Evolutionary conservation across 1,140 invertebrate genomes (phyloP).

Genomic region (Drosophila kurseongensis): DNA sequence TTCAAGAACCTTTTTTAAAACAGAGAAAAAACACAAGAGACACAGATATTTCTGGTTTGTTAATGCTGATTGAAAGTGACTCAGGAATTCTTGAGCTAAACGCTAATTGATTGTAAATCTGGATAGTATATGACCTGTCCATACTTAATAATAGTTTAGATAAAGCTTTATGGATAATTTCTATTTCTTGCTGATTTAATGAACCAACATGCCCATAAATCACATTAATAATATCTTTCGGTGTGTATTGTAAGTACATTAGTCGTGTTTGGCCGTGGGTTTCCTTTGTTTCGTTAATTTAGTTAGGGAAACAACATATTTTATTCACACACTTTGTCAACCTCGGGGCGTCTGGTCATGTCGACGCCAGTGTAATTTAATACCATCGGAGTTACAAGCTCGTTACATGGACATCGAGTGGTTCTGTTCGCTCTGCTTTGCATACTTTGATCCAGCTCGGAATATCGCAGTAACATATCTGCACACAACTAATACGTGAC

Average conservation of each 20-base stretch:
- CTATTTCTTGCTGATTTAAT: slow-evolving; percentile 36
- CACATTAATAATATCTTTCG: slow-evolving; percentile 42
- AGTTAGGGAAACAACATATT: slow-evolving; percentile 5
- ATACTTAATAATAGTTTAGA: slow-evolving; percentile 33
- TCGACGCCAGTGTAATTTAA: slow-evolving; percentile 42
- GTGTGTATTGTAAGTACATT: slow-evolving; percentile 1
- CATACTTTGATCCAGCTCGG: slow-evolving; percentile 12
- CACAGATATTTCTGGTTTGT: not conserved
- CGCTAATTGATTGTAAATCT: slow-evolving; percentile 16
- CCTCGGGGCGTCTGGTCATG: not conserved
- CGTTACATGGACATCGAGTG: slow-evolving; percentile 17
- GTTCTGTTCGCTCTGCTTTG: slow-evolving; percentile 25
- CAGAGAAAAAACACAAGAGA: not conserved
- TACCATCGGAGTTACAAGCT: slow-evolving; percentile 27
- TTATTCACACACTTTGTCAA: slow-evolving; percentile 12
- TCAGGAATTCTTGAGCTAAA: not conserved
- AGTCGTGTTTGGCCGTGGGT: not conserved
- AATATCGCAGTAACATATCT: slow-evolving; percentile 36
- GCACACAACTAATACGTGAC: slow-evolving; percentile 67
- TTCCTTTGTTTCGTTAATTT: slow-evolving; percentile 14
- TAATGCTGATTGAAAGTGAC: not conserved
- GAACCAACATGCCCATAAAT: slow-evolving; percentile 35
- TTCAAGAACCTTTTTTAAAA: not conserved
- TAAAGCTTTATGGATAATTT: slow-evolving; percentile 18
- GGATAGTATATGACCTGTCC: slow-evolving; percentile 19